A percentile compares a stretch with the other conserved stretches of the same genome.
These are phyloP conservation scores for Euplagia quadripunctaria DNA, from an alignment of 2,888 invertebrate genomes.

Conservation along the genomic window DNA sequence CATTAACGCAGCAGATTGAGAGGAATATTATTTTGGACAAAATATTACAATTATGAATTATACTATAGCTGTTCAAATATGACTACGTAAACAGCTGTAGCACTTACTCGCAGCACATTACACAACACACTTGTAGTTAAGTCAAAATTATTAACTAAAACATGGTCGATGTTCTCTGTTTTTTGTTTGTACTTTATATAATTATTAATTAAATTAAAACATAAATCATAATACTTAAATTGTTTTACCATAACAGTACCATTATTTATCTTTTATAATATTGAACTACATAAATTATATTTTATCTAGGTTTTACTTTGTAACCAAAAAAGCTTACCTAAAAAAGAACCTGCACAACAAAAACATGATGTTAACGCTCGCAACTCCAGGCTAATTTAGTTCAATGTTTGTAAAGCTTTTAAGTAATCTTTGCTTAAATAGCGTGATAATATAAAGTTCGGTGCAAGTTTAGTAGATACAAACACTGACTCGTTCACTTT, in stretches of 20 bases:
- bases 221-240: no score
- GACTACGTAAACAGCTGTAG: not conserved
- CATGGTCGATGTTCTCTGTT: no score
- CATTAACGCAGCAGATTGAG: not conserved
- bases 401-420: not conserved
- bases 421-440: not conserved
- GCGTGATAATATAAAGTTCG: not conserved
- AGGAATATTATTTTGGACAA: not conserved
- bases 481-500: not conserved
- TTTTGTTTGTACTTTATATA: no score
- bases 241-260: no score
- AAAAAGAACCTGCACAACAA: not conserved
- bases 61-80: not conserved
- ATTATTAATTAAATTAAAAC: no score
- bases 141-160: no score
- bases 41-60: not conserved
- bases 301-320: not conserved
- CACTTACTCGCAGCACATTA: not conserved
- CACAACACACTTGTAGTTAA: not conserved
- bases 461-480: not conserved
- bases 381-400: not conserved
- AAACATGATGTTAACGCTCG: not conserved
- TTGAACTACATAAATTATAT: not conserved
- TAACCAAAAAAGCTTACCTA: not conserved
- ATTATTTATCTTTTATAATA: not conserved